Base-by-base conservation (phyloP, 2,113 vertebrate species). In the Hemibates koningsi region DNA sequence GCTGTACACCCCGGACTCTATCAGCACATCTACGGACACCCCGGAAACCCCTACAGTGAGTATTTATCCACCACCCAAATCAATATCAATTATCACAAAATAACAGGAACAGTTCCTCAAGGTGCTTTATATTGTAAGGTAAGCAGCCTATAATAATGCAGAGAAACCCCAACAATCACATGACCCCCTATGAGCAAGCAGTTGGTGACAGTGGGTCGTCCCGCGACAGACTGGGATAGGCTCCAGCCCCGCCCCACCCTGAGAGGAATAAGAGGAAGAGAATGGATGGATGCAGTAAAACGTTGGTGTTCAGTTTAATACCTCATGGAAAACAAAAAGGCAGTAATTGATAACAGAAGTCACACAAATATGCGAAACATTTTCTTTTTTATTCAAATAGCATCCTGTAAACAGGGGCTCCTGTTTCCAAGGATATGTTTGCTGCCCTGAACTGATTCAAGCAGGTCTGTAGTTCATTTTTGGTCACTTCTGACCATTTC, bases 21-120 rank as follows among this genome's bases (percentile, higher is more conserved):
- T 1, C 97, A 97, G 79, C 98, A 99, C 96, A 95, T 98, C 93
- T 99, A 98, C 24, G 97, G 98, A 90, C 98, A 98, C 91, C 97
- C 97, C 1, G 93, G 95, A 0, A 97, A 97, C 88, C 91, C 97
- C 87, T 99, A 98, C 36, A 95, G 97, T 96, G 63, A 93, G 94
- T 90, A 12, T 12, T n/a, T 38, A 66, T 66, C 32, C 61, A 38
- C 61, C 61, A 68, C 36, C 36, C 36, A 68, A 21, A 21, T 68
- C 63, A 68, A 41, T 41, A 21, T 68, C 5, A 14, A 21, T 68
- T 68, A 21, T n/a, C 61, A 21, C 63, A 21, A 41, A 21, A 66
- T 38, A n/a, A 66, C 32, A 66, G 38, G 17, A 63, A 36, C 19
- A 41, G 11, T 21, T 41, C 19, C 36, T 68, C 63, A 21, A 0